Evolutionary conservation across 2,888 invertebrate species (phyloP), one percentile per base, ranked within the genome.

Genomic region (Synergus japonicus): DNA sequence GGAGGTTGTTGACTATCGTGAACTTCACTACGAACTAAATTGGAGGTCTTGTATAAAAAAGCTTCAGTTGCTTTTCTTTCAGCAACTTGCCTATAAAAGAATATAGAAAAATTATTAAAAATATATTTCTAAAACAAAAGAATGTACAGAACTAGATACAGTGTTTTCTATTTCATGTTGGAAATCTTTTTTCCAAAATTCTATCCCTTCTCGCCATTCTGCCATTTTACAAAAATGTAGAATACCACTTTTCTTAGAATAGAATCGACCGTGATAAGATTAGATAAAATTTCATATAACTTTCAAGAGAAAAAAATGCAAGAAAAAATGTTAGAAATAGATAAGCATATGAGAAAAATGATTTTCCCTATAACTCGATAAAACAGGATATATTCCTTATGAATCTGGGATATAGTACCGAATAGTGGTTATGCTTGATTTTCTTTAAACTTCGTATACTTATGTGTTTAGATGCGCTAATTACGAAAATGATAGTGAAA

Each of bases 61-160:
- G 54, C 81, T 67, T 78, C 63, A 58, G 63, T 43, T 13, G 76
- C 41, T 60, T 76, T 79, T 43, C 43, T 66, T 49, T 78, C 78
- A 15, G 76, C 76, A 41, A 9, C 15, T 58, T 66, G 46, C 63
- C 63, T 60, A 5, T 12, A 60, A 18, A 18, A 12, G 22, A 63
- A 18, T n/a, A 0, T 4, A 22, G 1, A 22, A 22, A 22, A 22
- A 49, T 10, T 18, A 0, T n/a, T n/a, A n/a, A n/a, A 54, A 54
- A 54, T n/a, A 0, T n/a, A 54, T 10, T 44, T 44, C 44, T 54
- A 37, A 7, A 37, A 37, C 4, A 29, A 29, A 29, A 29, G 29
- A 29, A 29, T 29, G 3, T 2, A 29, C 2, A 29, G 29, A 29
- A 29, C 29, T 29, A 29, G 29, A 29, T 29, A 29, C 29, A 29